Conservation (phyloP, 2,113 vertebrate species). For the Agelaius tricolor region DNA sequence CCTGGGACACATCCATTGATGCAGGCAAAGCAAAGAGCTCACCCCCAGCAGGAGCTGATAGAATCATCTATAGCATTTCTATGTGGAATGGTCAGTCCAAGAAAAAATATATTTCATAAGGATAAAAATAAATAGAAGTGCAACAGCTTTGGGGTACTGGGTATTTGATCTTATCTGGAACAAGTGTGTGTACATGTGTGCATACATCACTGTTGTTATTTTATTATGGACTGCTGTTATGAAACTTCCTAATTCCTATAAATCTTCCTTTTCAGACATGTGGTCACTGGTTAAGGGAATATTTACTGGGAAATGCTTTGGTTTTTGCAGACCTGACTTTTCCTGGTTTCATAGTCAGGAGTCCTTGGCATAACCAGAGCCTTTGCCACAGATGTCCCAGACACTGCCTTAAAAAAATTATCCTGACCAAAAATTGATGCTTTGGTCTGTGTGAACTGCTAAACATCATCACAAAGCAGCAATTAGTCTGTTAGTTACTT, state of each 20-base stretch:
- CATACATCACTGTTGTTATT: background rate
- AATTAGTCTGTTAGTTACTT: constrained; percentile 35
- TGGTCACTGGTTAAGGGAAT: constrained; percentile 43
- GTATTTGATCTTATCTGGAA: constrained; percentile 12
- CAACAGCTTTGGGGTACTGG: background rate
- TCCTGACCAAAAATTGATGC: constrained; percentile 72
- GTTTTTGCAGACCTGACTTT: constrained; percentile 62
- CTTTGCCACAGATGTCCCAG: constrained; percentile 80
- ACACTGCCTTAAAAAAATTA: constrained; percentile 72
- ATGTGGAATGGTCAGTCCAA: background rate
- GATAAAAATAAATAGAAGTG: constrained; percentile 5
- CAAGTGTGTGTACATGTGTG: background rate
- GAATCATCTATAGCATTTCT: background rate
- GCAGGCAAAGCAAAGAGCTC: background rate
- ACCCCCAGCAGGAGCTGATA: background rate
- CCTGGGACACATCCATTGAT: background rate
- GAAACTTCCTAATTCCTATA: constrained; percentile 48
- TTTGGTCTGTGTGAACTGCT: constrained; percentile 51
- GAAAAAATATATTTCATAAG: background rate
- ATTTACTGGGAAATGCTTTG: constrained; percentile 66
- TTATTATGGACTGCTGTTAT: constrained; percentile 19
- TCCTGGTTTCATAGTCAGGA: constrained; percentile 68
- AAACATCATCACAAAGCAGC: constrained; percentile 56
- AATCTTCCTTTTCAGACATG: constrained; percentile 67
- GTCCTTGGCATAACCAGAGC: constrained; percentile 71